Evolutionary conservation across 2,888 invertebrate genomes (phyloP).

Genomic region (Scaeva pyrastri): DNA sequence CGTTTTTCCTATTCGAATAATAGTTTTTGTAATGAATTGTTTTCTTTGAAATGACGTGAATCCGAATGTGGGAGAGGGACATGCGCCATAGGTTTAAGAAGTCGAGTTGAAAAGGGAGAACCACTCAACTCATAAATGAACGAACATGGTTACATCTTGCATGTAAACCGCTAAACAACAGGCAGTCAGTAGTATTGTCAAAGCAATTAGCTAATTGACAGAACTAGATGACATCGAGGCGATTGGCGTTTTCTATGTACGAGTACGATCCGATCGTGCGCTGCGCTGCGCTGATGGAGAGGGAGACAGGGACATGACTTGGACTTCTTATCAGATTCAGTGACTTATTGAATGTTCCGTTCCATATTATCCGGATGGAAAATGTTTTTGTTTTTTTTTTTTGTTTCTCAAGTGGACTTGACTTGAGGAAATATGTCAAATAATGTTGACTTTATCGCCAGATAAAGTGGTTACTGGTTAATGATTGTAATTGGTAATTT

Average conservation of each 20-base stretch:
- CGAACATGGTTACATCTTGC: neutral
- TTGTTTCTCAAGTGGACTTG: slow-evolving; percentile 34
- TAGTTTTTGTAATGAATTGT: slow-evolving; percentile 50
- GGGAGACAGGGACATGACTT: neutral
- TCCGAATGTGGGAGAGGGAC: neutral
- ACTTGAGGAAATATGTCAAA: slow-evolving; percentile 46
- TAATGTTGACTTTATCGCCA: slow-evolving; percentile 48
- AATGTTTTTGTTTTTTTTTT: slow-evolving; percentile 1
- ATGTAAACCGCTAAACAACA: slow-evolving; percentile 8
- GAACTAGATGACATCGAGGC: slow-evolving; percentile 50
- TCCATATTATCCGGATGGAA: slow-evolving; percentile 39
- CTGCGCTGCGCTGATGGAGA: too few species aligned
- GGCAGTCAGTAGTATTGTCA: slow-evolving; percentile 53
- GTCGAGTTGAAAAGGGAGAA: neutral
- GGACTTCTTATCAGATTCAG: slow-evolving; percentile 52
- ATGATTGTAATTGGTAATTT: slow-evolving; percentile 46
- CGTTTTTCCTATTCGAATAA: slow-evolving; percentile 45
- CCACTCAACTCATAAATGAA: neutral
- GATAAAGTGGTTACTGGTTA: slow-evolving; percentile 49
- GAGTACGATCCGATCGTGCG: slow-evolving; percentile 42
- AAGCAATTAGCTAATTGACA: slow-evolving; percentile 71
- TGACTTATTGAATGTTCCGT: slow-evolving; percentile 66
- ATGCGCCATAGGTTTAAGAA: slow-evolving; percentile 14
- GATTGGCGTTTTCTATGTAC: slow-evolving; percentile 35
- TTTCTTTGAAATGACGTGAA: slow-evolving; percentile 18